Evolutionary conservation across 2,797 vertebrate genomes (phyloP).

Genomic region (Rachycentron canadum): DNA sequence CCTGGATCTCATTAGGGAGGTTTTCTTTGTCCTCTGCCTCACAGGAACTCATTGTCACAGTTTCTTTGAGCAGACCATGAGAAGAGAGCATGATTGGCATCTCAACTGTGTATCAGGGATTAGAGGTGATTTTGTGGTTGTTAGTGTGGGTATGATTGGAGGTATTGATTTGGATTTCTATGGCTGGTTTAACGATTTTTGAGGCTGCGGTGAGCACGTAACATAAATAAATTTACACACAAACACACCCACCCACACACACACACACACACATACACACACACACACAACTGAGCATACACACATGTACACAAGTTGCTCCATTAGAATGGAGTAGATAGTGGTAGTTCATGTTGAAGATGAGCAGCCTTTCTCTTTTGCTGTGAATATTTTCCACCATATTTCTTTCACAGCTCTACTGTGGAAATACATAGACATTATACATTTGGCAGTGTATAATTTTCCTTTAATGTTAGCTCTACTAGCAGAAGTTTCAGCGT

Average conservation of each 20-base stretch:
- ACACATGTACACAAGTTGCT: background rate
- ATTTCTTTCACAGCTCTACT: background rate
- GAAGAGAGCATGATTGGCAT: conserved; percentile 63
- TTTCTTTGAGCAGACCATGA: conserved; percentile 50
- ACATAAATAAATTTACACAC: conserved; percentile 38
- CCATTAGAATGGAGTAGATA: background rate
- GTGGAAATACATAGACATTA: background rate
- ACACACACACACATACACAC: background rate
- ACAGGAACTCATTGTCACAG: conserved; percentile 55
- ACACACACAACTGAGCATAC: background rate
- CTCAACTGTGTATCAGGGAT: conserved; percentile 63
- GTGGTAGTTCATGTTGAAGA: conserved; percentile 53
- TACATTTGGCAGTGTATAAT: background rate
- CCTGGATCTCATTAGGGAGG: conserved; percentile 73
- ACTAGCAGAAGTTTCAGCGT: background rate
- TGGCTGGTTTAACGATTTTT: conserved; percentile 37
- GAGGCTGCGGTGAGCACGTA: conserved; percentile 18
- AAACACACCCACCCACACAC: conserved; percentile 7
- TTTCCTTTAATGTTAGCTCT: background rate
- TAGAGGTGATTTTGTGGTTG: conserved; percentile 68
- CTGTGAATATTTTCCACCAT: background rate
- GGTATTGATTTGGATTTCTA: conserved; percentile 61
- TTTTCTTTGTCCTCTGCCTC: conserved; percentile 68
- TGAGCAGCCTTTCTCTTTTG: conserved; percentile 20
- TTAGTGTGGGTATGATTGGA: conserved; percentile 60